Evolutionary conservation across 2,888 invertebrate species (phyloP), one percentile per base, ranked within the genome.

Genomic region (Neoascia interrupta): DNA sequence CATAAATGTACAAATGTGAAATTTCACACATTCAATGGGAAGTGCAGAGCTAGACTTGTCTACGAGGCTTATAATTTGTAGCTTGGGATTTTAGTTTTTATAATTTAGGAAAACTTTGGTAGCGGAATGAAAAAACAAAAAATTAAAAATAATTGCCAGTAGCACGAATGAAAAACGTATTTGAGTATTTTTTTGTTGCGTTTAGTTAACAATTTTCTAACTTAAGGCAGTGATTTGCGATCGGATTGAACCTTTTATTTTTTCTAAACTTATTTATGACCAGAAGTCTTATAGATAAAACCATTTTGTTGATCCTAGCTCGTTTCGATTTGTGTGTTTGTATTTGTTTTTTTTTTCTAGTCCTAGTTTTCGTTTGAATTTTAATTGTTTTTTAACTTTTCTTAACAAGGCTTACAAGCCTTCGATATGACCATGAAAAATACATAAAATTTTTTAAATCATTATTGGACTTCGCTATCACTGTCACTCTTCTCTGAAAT

Each of bases 401-500:
- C 2, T 31, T n/a, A n/a, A n/a, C n/a, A 61, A 66, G 54, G 56
- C 68, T 56, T 45, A 54, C 23, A n/a, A n/a, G 51, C 63, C 37
- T 47, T 61, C 19, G 34, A 58, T 68, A 79, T 79, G 72, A 72
- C 64, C 69, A 69, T 74, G 61, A 64, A 64, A 45, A 47, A 43
- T 60, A 53, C 68, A 23, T 61, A 60, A 19, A 37, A 26, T 53
- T 68, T 63, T 43, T 41, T 34, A 47, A 49, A 81, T 75, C 43
- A 81, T 92, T 93, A 96, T 91, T 96, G 96, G 90, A 95, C 96
- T 91, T 96, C 96, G 90, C 96, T 96, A 91, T 96, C 96, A 91
- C 95, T 96, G 92, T 96, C 96, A 91, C 95, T 96, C 91, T 96
- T 96, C 92, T 96, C 96, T 96, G 92, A 81, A 92, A 93, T 83